Evolutionary conservation across 64 coral and sea anemone genomes (phyloP).

Genomic region (Pocillopora verrucosa): DNA sequence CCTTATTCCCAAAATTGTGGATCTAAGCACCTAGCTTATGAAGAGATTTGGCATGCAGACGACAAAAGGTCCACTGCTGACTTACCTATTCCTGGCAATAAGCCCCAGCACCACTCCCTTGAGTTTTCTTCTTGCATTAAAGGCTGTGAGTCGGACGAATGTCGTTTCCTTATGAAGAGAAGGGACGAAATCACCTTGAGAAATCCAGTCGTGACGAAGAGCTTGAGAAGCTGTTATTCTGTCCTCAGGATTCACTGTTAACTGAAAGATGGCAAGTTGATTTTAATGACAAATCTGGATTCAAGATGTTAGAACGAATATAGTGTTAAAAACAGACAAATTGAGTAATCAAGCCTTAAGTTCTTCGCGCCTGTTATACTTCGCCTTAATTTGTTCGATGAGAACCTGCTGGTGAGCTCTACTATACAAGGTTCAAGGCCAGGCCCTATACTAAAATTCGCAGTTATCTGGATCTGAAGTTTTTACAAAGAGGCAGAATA

Average conservation of each 20-base stretch:
- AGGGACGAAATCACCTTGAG: conserved; percentile 55
- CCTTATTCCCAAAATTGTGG: too few species aligned
- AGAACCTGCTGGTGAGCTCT: too few species aligned
- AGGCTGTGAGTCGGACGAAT: conserved; percentile 74
- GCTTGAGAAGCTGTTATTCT: conserved; percentile 73
- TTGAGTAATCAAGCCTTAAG: too few species aligned
- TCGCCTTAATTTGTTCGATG: too few species aligned
- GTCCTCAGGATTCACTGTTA: conserved; percentile 65
- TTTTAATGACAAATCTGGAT: neutral
- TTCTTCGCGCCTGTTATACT: too few species aligned
- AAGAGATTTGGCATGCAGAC: neutral
- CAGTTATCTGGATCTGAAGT: too few species aligned
- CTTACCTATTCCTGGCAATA: conserved; percentile 71
- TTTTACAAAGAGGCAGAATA: too few species aligned
- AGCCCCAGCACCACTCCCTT: conserved; percentile 63
- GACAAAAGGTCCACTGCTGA: neutral
- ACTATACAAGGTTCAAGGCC: too few species aligned
- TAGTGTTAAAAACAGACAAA: too few species aligned
- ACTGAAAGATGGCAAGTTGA: conserved; percentile 36
- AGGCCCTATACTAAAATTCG: too few species aligned
- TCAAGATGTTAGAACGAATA: neutral
- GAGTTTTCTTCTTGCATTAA: conserved; percentile 63
- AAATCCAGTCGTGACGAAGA: conserved; percentile 83
- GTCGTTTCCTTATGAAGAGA: conserved; percentile 66
- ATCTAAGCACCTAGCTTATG: too few species aligned